These are phyloP conservation scores for Polydrusus pterygomalis DNA, from an alignment of 2,888 invertebrate genomes.

Conservation along the genomic window DNA sequence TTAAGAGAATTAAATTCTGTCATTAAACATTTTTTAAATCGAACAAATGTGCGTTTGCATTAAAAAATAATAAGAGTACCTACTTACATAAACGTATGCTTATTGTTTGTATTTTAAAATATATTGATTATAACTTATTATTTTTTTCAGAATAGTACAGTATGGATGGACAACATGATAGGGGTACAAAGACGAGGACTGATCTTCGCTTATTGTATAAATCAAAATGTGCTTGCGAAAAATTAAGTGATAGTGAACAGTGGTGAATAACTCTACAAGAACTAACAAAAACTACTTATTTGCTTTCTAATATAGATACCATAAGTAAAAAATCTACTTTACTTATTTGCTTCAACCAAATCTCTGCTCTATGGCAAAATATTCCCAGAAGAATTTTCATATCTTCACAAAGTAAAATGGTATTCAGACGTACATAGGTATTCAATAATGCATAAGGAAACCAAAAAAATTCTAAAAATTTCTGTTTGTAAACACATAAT, in stretches of 20 bases:
- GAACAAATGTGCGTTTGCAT: too few relatives aligned
- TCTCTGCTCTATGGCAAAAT: not conserved
- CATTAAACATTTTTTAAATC: too few relatives aligned
- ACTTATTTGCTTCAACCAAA: not conserved
- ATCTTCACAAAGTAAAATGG: too few relatives aligned
- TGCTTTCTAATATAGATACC: not conserved
- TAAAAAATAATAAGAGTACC: too few relatives aligned
- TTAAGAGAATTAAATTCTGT: too few relatives aligned
- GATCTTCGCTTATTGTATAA: conserved; percentile 12
- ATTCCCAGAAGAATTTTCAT: not conserved
- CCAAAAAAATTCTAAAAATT: too few relatives aligned
- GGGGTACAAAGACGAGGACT: not conserved
- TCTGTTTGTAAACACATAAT: too few relatives aligned
- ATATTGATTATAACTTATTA: not conserved
- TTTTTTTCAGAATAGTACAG: conserved; percentile 11
- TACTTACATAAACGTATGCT: too few relatives aligned
- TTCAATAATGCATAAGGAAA: too few relatives aligned
- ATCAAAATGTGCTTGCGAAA: conserved; percentile 8
- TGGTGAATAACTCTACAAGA: not conserved
- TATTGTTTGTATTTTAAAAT: too few relatives aligned
- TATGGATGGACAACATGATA: conserved; percentile 5
- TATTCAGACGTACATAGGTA: too few relatives aligned
- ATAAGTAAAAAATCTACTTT: not conserved
- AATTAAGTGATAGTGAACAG: conserved; percentile 6
- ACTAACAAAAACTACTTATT: not conserved